These are phyloP conservation scores for Antechinus stuartii DNA, from an alignment of 2,113 vertebrate species.

Conservation along the genomic window DNA sequence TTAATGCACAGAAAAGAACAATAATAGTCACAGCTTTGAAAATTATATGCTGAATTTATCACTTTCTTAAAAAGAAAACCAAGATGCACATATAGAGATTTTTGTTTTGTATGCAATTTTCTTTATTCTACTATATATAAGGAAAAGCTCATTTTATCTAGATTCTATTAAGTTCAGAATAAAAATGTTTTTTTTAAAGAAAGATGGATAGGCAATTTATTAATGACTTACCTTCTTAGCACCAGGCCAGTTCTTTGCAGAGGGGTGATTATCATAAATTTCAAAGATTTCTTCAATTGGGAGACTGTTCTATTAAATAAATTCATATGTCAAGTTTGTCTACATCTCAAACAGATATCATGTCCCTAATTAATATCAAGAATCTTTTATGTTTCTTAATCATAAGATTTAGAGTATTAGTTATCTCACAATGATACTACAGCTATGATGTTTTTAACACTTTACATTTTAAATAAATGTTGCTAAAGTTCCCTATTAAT, in stretches of 20 bases:
- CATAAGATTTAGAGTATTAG: neutral
- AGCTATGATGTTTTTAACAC: neutral
- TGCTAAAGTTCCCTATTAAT: neutral
- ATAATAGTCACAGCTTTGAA: neutral
- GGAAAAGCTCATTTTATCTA: neutral
- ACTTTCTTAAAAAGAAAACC: neutral
- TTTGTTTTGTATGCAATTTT: neutral
- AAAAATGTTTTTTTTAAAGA: neutral
- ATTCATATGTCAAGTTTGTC: conserved; percentile 20
- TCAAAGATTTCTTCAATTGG: conserved; percentile 89
- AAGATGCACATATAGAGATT: neutral
- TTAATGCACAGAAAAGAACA: neutral
- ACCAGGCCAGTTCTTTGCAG: conserved; percentile 68
- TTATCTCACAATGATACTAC: neutral
- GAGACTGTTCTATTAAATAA: conserved; percentile 86
- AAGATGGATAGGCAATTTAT: neutral
- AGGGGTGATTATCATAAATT: conserved; percentile 87
- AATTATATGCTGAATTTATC: neutral
- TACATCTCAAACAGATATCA: conserved; percentile 27
- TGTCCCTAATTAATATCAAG: neutral
- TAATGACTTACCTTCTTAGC: conserved; percentile 79
- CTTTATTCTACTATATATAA: neutral
- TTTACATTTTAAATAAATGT: conserved; percentile 40
- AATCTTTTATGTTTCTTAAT: neutral
- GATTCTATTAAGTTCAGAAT: neutral